phyloP scores from a whole-genome alignment of 2,797 vertebrate genomes.

The Gallinago solitaria region DNA sequence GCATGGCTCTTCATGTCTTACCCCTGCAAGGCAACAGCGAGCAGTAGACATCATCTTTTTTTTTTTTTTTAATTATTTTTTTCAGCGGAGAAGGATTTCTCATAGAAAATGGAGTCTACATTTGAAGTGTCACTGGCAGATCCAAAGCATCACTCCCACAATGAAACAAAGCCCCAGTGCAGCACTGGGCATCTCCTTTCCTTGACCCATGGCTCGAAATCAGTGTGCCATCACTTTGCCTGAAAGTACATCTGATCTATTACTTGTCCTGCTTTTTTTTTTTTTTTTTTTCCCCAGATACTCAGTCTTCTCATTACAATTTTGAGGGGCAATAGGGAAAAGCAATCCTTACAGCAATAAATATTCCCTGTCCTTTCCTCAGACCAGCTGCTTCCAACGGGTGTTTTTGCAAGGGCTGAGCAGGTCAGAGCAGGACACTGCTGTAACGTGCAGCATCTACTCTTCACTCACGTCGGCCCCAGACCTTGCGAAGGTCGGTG shows the following conservation, averaged over 20 bases:
- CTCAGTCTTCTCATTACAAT: neutral
- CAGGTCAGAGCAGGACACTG: neutral
- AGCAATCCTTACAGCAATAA: neutral
- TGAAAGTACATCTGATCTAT: neutral
- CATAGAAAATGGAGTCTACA: neutral
- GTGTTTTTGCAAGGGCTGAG: neutral
- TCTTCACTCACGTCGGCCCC: neutral
- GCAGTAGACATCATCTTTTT: neutral
- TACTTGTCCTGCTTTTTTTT: neutral
- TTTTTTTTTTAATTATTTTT: neutral
- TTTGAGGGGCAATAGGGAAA: neutral
- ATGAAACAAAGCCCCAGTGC: neutral
- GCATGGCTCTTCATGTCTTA: fast-evolving
- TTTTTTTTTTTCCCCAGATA: neutral
- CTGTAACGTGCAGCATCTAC: neutral
- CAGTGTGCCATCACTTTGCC: neutral
- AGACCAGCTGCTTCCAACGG: neutral
- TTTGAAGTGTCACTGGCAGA: neutral
- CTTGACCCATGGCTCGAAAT: neutral
- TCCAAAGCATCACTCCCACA: fast-evolving
- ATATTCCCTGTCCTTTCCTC: neutral
- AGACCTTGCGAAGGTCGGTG: neutral
- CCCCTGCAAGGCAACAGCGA: fast-evolving
- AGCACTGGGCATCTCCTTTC: neutral
- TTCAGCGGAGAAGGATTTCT: neutral